These are phyloP conservation scores for Drosophila arizonae DNA, from an alignment of 1,140 invertebrate species.

Conservation along the genomic window DNA sequence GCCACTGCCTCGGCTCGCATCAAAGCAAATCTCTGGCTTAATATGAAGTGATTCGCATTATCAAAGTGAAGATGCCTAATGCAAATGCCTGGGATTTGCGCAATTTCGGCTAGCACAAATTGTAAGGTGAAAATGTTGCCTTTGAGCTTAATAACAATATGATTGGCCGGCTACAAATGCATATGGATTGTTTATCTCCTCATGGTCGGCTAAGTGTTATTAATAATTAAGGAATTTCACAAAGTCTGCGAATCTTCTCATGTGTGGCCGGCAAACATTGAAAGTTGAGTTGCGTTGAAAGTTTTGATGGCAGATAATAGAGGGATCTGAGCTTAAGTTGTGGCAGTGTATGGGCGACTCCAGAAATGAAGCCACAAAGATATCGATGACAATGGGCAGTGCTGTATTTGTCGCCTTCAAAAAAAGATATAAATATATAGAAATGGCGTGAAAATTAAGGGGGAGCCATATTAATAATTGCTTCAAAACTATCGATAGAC, in stretches of 20 bases:
- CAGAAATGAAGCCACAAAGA: too few relatives aligned
- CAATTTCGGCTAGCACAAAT: neutral
- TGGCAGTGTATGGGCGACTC: too few relatives aligned
- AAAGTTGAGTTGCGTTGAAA: too few relatives aligned
- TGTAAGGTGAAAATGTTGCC: neutral
- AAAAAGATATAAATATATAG: too few relatives aligned
- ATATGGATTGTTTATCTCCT: neutral
- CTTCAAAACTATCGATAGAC: too few relatives aligned
- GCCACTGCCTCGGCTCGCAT: constrained; percentile 1
- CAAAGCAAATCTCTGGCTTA: constrained; percentile 25
- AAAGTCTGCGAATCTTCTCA: neutral
- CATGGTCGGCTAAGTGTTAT: neutral
- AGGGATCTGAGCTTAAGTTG: too few relatives aligned
- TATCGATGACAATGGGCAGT: too few relatives aligned
- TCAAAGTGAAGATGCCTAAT: constrained; percentile 7
- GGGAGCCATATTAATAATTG: too few relatives aligned
- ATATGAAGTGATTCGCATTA: constrained; percentile 12
- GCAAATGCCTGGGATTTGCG: constrained; percentile 12
- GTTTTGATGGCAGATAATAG: too few relatives aligned
- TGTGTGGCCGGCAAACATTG: too few relatives aligned
- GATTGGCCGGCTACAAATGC: neutral
- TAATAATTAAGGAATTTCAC: neutral
- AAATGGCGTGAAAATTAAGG: too few relatives aligned
- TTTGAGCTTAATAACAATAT: neutral
- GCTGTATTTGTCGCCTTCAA: too few relatives aligned